Conservation (phyloP, 2,113 vertebrate genomes). For the Fukomys damarensis region DNA sequence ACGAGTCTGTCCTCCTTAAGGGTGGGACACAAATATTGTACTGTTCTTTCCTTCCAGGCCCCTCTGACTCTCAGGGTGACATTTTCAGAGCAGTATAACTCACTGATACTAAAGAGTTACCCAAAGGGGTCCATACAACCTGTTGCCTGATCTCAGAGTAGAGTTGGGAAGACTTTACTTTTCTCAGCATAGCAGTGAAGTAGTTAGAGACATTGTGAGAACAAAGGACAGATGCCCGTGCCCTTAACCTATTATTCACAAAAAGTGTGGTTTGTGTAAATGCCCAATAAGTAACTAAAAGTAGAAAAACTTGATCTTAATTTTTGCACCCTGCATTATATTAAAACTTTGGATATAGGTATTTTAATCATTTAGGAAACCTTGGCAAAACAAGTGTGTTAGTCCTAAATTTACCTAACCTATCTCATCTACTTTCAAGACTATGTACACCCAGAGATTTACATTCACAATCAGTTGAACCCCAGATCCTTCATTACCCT, state of each 20-base stretch:
- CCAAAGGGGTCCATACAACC: neutral
- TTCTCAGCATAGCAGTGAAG: neutral
- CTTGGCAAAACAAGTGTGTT: neutral
- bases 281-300: neutral
- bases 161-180: neutral
- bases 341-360: neutral
- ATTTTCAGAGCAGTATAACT: neutral
- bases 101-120: neutral
- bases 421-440: neutral
- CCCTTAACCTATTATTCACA: neutral
- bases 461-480: neutral
- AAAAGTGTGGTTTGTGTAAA: neutral
- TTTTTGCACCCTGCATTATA: neutral
- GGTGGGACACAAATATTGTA: neutral
- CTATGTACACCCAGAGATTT: neutral
- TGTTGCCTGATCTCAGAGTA: neutral
- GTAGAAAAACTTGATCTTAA: neutral
- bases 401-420: neutral
- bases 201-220: neutral
- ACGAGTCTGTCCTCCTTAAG: neutral
- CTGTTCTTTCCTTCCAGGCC: neutral
- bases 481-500: neutral
- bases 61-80: constrained; percentile 20
- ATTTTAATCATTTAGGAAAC: neutral
- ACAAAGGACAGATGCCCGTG: neutral